phyloP scores from a whole-genome alignment of 2,888 invertebrate genomes.

The Amitus sp. region DNA sequence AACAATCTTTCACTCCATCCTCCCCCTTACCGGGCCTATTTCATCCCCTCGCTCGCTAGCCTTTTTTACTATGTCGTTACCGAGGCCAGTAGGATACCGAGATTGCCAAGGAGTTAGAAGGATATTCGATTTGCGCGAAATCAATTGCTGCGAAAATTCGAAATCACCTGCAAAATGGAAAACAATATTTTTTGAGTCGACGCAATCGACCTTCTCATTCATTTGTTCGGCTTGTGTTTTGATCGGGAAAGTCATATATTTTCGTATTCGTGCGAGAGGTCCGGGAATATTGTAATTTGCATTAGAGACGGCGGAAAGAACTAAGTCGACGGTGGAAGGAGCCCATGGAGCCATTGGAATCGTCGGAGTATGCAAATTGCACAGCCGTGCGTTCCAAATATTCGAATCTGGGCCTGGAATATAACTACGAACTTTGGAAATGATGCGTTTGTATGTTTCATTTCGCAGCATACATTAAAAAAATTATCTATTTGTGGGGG shows the following conservation, averaged over 20 bases:
- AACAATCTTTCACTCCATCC: slow-evolving; percentile 22
- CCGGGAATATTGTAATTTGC: slow-evolving; percentile 65
- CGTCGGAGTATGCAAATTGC: slow-evolving; percentile 59
- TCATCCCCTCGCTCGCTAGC: slow-evolving; percentile 19
- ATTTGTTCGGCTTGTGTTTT: slow-evolving; percentile 51
- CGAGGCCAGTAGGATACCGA: slow-evolving; percentile 11
- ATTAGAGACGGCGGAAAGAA: slow-evolving; percentile 60
- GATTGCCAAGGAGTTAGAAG: slow-evolving; percentile 15
- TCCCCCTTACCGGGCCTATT: slow-evolving; percentile 14
- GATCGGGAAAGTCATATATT: slow-evolving; percentile 60
- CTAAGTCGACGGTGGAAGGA: slow-evolving; percentile 49
- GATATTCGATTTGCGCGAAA: neutral
- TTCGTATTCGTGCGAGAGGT: slow-evolving; percentile 59
- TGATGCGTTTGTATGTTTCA: slow-evolving; percentile 5
- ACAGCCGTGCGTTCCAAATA: slow-evolving; percentile 49
- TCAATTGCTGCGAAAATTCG: too few species aligned
- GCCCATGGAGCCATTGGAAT: slow-evolving; percentile 51
- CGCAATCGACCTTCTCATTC: slow-evolving; percentile 7
- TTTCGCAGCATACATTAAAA: slow-evolving; percentile 12
- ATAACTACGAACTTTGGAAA: slow-evolving; percentile 12
- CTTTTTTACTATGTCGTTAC: slow-evolving; percentile 20
- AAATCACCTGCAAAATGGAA: neutral
- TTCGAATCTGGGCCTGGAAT: slow-evolving; percentile 37
- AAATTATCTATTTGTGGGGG: too few species aligned
- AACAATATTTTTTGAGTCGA: neutral